Conservation (phyloP, 2,113 vertebrate species). For the Chlorocebus sabaeus region DNA sequence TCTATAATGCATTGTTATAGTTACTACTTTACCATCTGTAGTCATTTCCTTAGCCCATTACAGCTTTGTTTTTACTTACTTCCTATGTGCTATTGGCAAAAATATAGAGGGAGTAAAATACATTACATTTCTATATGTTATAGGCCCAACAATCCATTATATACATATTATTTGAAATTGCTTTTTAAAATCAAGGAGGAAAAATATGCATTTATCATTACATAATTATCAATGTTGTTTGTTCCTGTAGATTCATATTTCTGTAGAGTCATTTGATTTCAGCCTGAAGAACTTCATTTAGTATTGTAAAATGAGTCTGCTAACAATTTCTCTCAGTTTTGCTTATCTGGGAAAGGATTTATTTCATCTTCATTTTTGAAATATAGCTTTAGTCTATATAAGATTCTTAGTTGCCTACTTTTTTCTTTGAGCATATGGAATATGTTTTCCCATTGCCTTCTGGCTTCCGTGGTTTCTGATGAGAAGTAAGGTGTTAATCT, state of each 20-base stretch:
- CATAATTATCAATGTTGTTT: background rate
- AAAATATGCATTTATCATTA: background rate
- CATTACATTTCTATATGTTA: background rate
- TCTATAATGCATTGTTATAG: background rate
- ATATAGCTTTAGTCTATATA: background rate
- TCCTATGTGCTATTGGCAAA: background rate
- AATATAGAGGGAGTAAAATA: background rate
- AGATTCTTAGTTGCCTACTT: background rate
- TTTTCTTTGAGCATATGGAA: background rate
- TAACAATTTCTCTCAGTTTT: background rate
- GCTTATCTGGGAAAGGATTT: background rate
- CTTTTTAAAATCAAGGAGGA: background rate
- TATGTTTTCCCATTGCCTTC: background rate
- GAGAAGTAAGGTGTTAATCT: background rate
- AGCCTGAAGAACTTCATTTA: background rate
- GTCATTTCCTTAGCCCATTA: background rate
- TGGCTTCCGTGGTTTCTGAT: background rate
- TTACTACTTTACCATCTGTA: background rate
- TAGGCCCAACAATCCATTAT: background rate
- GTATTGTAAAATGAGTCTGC: background rate
- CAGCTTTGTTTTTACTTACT: background rate
- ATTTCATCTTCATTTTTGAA: background rate
- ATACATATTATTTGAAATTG: background rate
- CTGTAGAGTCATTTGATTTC: background rate
- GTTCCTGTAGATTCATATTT: background rate